phyloP scores from a whole-genome alignment of 2,888 invertebrate species.

The Ecdyonurus torrentis region DNA sequence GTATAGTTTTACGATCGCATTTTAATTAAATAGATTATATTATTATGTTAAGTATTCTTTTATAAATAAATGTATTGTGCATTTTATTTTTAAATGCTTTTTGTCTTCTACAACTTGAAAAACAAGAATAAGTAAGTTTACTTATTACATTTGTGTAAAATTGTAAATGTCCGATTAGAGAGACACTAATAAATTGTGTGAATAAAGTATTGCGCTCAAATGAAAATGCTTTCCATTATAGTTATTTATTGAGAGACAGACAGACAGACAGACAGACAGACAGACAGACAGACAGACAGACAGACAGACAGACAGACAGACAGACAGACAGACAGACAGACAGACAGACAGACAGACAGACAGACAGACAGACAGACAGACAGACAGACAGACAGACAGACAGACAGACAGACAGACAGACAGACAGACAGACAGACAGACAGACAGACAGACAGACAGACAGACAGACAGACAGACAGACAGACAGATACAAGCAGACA shows the following conservation, averaged over 20 bases:
- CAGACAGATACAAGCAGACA: not conserved
- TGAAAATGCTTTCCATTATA: too few species aligned
- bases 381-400: slow-evolving; percentile 4
- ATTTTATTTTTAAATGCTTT: too few species aligned
- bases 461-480: slow-evolving; percentile 7
- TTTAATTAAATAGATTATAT: too few species aligned
- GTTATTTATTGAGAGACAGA: slow-evolving; percentile 5
- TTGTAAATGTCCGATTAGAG: too few species aligned
- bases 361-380: slow-evolving; percentile 6
- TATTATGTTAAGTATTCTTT: too few species aligned
- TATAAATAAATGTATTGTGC: too few species aligned
- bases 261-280: slow-evolving; percentile 5
- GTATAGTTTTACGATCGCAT: too few species aligned
- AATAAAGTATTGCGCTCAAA: too few species aligned
- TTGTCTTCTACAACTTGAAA: too few species aligned
- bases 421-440: slow-evolving; percentile 3
- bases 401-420: not conserved
- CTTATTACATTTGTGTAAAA: too few species aligned
- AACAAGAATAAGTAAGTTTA: too few species aligned
- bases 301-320: slow-evolving; percentile 6
- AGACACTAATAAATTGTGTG: too few species aligned
- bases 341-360: slow-evolving; percentile 7
- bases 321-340: slow-evolving; percentile 7
- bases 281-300: slow-evolving; percentile 4
- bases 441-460: slow-evolving; percentile 6